Evolutionary conservation across 37 sponge, comb jelly and placozoan species (phyloP).

Genomic region (Oopsacas minuta): DNA sequence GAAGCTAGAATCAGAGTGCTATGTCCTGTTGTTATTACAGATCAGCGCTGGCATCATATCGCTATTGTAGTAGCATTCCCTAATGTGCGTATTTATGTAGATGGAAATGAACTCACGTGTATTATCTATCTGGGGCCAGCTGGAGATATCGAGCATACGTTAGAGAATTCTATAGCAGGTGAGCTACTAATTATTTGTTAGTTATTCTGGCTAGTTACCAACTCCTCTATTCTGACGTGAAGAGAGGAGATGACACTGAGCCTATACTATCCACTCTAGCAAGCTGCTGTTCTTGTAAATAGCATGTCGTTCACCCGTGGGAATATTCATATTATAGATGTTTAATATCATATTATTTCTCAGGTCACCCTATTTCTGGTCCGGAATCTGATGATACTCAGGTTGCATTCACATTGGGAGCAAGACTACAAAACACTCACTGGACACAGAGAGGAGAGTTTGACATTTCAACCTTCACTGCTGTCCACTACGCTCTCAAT

Average conservation of each 20-base stretch:
- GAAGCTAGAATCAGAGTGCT: not conserved
- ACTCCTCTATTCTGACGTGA: not conserved
- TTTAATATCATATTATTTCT: not conserved
- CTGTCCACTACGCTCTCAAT: not conserved
- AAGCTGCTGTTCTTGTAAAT: not conserved
- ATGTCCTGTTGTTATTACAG: not conserved
- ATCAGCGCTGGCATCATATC: not conserved
- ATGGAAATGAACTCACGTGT: not conserved
- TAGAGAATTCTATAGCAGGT: not conserved
- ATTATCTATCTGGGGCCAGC: not conserved
- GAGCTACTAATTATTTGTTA: not conserved
- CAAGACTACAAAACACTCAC: not conserved
- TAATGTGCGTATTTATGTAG: not conserved
- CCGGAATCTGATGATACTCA: not conserved
- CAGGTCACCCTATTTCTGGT: constrained; percentile 8
- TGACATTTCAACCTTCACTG: not conserved
- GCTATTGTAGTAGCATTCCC: not conserved
- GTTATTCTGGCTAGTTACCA: constrained; percentile 2
- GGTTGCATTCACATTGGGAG: constrained; percentile 7
- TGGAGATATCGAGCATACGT: not conserved
- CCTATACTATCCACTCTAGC: constrained; percentile 4
- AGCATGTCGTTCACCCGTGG: constrained; percentile 6
- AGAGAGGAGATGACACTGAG: constrained; percentile 13
- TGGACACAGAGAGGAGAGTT: constrained; percentile 11
- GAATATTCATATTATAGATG: not conserved